A percentile compares a stretch with the other conserved stretches of the same genome.
Conservation (phyloP, 2,797 vertebrate genomes). For the Heterohyrax brucei region DNA sequence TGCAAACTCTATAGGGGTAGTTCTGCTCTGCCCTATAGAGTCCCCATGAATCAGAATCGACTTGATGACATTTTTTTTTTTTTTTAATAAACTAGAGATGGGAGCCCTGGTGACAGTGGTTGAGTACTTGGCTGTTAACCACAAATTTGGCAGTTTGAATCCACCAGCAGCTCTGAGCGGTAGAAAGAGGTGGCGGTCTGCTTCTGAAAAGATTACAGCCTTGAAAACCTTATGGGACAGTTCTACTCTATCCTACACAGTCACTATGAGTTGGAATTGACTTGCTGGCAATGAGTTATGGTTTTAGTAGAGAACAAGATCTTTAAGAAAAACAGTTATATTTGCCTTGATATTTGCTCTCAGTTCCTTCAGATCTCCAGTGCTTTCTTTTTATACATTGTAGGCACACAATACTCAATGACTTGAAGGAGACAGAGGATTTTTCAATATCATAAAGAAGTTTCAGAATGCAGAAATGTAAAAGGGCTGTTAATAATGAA, state of each 20-base stretch:
- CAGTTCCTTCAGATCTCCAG: neutral
- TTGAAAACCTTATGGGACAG: neutral
- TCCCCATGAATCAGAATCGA: no score
- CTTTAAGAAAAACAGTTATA: neutral
- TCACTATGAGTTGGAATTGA: neutral
- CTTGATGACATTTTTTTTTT: no score
- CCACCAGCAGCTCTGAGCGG: neutral
- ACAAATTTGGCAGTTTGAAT: neutral
- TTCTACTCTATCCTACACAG: neutral
- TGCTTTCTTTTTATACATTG: conserved; percentile 16
- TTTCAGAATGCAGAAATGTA: conserved; percentile 50
- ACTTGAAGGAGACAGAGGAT: conserved; percentile 10
- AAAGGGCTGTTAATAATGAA: conserved; percentile 27
- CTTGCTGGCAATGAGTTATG: neutral
- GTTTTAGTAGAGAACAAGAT: neutral
- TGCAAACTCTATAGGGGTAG: no score
- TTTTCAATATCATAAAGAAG: conserved; percentile 45
- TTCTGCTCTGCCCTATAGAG: no score
- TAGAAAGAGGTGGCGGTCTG: neutral
- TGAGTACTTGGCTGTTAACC: neutral
- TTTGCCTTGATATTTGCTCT: conserved; percentile 6
- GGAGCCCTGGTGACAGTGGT: neutral
- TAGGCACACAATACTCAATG: conserved; percentile 59
- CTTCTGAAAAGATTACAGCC: neutral
- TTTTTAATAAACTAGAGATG: no score